Evolutionary conservation across 2,888 invertebrate species (phyloP).

Genomic region (Cataglyphis altisquamis): DNA sequence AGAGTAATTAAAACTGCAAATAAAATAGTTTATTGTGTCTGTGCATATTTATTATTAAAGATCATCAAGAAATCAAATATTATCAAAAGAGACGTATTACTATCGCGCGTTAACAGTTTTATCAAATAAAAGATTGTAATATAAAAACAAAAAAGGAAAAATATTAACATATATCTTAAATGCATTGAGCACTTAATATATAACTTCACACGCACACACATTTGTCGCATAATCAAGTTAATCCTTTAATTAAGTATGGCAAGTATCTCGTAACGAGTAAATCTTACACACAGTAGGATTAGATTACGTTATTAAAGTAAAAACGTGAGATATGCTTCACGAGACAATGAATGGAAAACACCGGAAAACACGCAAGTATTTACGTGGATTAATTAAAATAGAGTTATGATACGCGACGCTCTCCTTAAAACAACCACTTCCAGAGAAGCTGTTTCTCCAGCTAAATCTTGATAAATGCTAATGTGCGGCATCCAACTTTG

Average conservation of each 20-base stretch:
- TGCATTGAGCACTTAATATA: neutral
- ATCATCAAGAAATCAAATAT: neutral
- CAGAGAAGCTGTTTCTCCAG: constrained; percentile 11
- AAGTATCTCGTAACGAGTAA: constrained; percentile 24
- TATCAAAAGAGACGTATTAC: neutral
- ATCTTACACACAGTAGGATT: neutral
- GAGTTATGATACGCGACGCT: constrained; percentile 38
- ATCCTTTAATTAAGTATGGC: constrained; percentile 4
- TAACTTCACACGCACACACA: neutral
- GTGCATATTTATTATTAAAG: neutral
- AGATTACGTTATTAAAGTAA: neutral
- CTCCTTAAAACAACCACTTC: constrained; percentile 38
- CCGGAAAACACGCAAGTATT: constrained; percentile 17
- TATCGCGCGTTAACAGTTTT: neutral
- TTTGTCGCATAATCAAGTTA: neutral
- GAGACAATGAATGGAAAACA: constrained; percentile 10
- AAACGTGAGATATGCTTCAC: constrained; percentile 15
- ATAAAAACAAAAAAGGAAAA: no score
- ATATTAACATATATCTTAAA: neutral
- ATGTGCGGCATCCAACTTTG: constrained; percentile 8
- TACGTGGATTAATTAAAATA: constrained; percentile 52
- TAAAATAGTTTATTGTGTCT: neutral
- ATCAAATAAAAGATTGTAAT: neutral
- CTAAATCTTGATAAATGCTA: constrained; percentile 38
- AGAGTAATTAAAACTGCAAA: neutral